These are phyloP conservation scores for Rhagophthalmus giganteus DNA, from an alignment of 2,888 invertebrate genomes.

Conservation along the genomic window DNA sequence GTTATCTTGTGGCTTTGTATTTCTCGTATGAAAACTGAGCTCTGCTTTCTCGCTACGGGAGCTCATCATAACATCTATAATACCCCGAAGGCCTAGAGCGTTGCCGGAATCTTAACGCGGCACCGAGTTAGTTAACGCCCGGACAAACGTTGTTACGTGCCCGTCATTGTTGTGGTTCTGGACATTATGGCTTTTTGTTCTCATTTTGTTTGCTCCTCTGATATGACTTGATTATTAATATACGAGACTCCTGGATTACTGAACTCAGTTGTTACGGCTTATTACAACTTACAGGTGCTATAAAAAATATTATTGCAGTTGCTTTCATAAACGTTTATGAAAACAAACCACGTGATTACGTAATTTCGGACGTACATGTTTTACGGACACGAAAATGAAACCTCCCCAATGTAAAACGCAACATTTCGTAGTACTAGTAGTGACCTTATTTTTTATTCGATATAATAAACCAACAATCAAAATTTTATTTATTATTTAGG, in stretches of 20 bases:
- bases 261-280: constrained; percentile 22
- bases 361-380: constrained; percentile 9
- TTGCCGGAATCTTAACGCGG: constrained; percentile 35
- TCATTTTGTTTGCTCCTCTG: constrained; percentile 27
- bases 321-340: constrained; percentile 27
- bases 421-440: neutral
- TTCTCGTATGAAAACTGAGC: constrained; percentile 15
- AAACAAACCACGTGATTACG: constrained; percentile 12
- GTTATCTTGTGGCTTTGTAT: neutral
- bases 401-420: neutral
- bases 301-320: constrained; percentile 28
- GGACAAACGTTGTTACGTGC: constrained; percentile 38
- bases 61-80: constrained; percentile 39
- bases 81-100: constrained; percentile 31
- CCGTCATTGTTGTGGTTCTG: constrained; percentile 35
- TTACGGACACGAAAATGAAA: constrained; percentile 9
- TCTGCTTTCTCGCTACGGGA: constrained; percentile 25
- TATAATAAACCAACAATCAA: neutral
- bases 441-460: neutral
- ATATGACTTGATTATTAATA: constrained; percentile 30
- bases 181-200: constrained; percentile 31
- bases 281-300: constrained; percentile 27
- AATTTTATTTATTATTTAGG: too few relatives aligned
- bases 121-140: constrained; percentile 37
- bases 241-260: constrained; percentile 26